Percentiles rank a stretch among this genome's conserved stretches.
Conservation (phyloP, 2,797 vertebrate genomes). For the Argentina silus region DNA sequence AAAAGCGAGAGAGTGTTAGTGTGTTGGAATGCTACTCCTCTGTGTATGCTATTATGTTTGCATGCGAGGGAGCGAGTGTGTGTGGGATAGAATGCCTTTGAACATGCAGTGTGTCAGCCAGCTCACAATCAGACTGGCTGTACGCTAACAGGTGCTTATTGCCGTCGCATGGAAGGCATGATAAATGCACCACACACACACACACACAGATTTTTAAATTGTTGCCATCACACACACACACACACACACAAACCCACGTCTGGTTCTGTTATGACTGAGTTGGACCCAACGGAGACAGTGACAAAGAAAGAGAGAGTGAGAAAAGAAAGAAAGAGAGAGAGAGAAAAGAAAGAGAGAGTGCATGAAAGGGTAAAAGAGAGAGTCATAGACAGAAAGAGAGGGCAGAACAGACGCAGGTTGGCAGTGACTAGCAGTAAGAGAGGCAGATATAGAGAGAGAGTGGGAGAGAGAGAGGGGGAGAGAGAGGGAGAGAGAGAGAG, state of each 20-base stretch:
- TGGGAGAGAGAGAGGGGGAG: constrained; percentile 37
- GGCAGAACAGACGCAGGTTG: background rate
- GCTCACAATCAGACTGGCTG: background rate
- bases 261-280: constrained; percentile 64
- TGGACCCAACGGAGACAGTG: constrained; percentile 31
- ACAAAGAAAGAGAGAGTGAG: constrained; percentile 21
- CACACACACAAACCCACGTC: constrained; percentile 23
- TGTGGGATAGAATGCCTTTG: background rate
- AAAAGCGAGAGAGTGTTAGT: constrained; percentile 38
- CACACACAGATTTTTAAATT: background rate
- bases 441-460: constrained; percentile 35
- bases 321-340: constrained; percentile 9
- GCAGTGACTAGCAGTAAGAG: constrained; percentile 20
- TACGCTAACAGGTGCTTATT: constrained; percentile 45
- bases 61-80: background rate
- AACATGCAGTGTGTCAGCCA: background rate
- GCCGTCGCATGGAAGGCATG: background rate
- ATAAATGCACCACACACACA: constrained; percentile 31
- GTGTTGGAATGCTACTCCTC: constrained; percentile 41
- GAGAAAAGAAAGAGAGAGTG: background rate
- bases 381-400: constrained; percentile 2
- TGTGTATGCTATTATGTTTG: constrained; percentile 11
- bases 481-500: constrained; percentile 7
- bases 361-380: constrained; percentile 1
- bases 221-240: constrained; percentile 31